Evolutionary conservation across 2,797 vertebrate genomes (phyloP).

Genomic region (Novumbra hubbsi): DNA sequence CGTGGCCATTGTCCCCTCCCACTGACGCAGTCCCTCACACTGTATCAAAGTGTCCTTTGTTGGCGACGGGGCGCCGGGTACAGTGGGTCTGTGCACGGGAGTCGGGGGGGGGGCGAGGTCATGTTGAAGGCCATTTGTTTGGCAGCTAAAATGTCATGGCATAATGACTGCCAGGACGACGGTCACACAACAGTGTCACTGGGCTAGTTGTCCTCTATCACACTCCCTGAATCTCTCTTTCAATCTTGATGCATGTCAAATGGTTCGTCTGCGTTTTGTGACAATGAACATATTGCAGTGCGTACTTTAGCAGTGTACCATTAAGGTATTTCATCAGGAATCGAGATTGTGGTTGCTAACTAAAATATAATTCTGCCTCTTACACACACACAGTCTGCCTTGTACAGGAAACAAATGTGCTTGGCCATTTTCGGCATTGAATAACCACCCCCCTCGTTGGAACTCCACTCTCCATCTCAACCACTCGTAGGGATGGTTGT

Average conservation of each 20-base stretch:
- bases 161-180: conserved; percentile 40
- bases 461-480: conserved; percentile 33
- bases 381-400: conserved; percentile 14
- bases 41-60: conserved; percentile 64
- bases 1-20: conserved; percentile 31
- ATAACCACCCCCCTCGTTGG: conserved; percentile 39
- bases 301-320: no score
- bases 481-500: conserved; percentile 37
- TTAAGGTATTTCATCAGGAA: no score
- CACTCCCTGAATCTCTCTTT: conserved; percentile 8
- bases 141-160: conserved; percentile 60
- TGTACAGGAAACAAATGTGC: conserved; percentile 59
- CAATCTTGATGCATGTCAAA: neutral
- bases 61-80: conserved; percentile 60
- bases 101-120: conserved; percentile 35
- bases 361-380: neutral
- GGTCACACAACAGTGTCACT: conserved; percentile 43
- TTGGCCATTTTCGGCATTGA: conserved; percentile 48
- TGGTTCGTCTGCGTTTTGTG: neutral
- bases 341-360: no score
- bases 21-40: conserved; percentile 47
- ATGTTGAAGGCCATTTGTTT: conserved; percentile 51
- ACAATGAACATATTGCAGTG: no score
- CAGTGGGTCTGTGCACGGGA: conserved; percentile 41
- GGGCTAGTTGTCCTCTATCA: conserved; percentile 5